Conservation (phyloP, 2,113 vertebrate species). For the Trogon surrucura region DNA sequence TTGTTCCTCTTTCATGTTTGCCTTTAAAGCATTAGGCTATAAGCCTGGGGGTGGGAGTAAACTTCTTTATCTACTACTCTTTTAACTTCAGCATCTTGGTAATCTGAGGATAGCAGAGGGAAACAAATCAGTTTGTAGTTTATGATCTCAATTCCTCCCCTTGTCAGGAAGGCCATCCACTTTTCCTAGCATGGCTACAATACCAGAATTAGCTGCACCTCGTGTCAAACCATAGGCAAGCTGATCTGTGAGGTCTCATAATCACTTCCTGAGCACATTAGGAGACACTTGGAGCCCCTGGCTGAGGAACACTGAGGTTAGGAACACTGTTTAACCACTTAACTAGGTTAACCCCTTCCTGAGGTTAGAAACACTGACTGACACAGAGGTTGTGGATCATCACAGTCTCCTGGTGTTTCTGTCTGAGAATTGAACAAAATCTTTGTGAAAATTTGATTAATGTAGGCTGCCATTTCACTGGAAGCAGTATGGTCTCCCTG, state of each 20-base stretch:
- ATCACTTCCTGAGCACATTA: neutral
- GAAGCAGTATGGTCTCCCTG: neutral
- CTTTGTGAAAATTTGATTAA: neutral
- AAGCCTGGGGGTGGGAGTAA: neutral
- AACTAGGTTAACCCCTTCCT: no score
- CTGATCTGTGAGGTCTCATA: neutral
- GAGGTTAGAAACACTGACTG: neutral
- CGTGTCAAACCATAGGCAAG: neutral
- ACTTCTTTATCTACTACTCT: conserved; percentile 9
- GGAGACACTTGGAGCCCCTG: neutral
- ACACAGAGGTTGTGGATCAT: neutral
- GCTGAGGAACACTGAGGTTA: neutral
- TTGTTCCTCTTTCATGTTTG: conserved; percentile 50
- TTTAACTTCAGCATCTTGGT: neutral
- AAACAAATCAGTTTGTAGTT: neutral
- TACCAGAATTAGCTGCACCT: neutral
- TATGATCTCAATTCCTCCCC: neutral
- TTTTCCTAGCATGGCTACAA: neutral
- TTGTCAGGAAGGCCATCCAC: neutral
- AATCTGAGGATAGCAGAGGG: neutral
- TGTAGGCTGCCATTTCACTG: neutral
- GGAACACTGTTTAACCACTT: neutral
- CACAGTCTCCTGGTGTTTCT: neutral
- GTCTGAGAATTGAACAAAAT: neutral
- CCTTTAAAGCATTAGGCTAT: conserved; percentile 21